phyloP scores from a whole-genome alignment of 2,797 vertebrate species.

The Brachyrhaphis roseni region DNA sequence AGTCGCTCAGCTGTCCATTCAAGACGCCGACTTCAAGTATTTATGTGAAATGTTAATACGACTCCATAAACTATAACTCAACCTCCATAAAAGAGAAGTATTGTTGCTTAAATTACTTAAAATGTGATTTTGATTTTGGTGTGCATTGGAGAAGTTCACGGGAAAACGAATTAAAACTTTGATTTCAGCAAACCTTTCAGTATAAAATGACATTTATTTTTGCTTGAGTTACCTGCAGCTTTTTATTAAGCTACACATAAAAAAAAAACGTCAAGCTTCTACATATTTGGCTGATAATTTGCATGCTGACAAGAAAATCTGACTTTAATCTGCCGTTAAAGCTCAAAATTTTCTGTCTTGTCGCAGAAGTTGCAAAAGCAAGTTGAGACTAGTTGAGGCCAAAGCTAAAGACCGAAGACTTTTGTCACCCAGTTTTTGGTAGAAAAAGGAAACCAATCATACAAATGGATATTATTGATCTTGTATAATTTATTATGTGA shows the following conservation, averaged over 20 bases:
- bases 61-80: not conserved
- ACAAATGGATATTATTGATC: no score
- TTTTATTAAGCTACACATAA: not conserved
- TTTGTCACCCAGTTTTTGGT: no score
- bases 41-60: not conserved
- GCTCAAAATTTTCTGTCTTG: not conserved
- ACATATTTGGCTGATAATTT: not conserved
- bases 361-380: not conserved
- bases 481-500: no score
- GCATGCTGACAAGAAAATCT: not conserved
- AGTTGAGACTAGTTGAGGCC: not conserved
- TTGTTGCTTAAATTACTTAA: not conserved
- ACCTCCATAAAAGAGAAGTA: not conserved
- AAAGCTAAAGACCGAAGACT: no score
- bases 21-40: not conserved
- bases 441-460: no score
- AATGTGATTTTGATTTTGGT: not conserved
- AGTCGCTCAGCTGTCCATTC: conserved; percentile 10
- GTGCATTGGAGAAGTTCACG: not conserved
- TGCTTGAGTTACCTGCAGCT: not conserved
- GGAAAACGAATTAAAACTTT: not conserved
- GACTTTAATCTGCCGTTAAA: not conserved
- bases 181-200: no score
- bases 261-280: not conserved
- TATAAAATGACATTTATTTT: not conserved